Conservation (phyloP, 2,888 invertebrate genomes). For the Boloria selene region DNA sequence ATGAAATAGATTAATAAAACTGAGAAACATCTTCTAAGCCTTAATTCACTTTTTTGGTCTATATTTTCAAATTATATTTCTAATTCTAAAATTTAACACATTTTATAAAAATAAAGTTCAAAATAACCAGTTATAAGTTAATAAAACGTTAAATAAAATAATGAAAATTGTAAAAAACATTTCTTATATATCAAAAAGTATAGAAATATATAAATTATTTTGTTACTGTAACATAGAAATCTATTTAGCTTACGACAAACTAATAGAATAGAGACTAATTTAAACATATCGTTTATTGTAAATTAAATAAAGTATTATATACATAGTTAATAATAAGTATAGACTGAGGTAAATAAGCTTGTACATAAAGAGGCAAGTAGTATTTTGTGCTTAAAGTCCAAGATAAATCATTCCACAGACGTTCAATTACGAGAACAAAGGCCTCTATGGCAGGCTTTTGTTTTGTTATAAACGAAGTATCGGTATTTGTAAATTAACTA, state of each 20-base stretch:
- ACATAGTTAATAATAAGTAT: constrained; percentile 60
- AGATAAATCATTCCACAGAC: constrained; percentile 29
- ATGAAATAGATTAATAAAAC: too few species aligned
- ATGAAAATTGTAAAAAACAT: constrained; percentile 5
- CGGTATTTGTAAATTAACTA: constrained; percentile 17
- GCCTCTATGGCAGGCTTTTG: constrained; percentile 20
- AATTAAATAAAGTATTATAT: constrained; percentile 25
- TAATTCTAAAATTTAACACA: not conserved
- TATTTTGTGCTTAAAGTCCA: constrained; percentile 42
- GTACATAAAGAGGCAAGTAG: constrained; percentile 53
- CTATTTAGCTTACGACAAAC: constrained; percentile 28
- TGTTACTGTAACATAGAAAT: constrained; percentile 32
- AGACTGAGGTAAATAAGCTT: constrained; percentile 68
- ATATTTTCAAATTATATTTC: too few species aligned
- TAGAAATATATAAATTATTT: constrained; percentile 30
- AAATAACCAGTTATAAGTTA: constrained; percentile 1
- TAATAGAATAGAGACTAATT: constrained; percentile 20
- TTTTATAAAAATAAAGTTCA: constrained; percentile 1
- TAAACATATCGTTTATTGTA: constrained; percentile 26
- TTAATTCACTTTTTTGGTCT: too few species aligned
- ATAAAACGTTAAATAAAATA: constrained; percentile 1
- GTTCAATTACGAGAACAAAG: constrained; percentile 33
- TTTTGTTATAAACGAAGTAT: constrained; percentile 24
- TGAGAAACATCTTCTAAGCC: too few species aligned
- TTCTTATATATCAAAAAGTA: constrained; percentile 11